phyloP scores from a whole-genome alignment of 2,797 vertebrate genomes.

The Mus minutoides region DNA sequence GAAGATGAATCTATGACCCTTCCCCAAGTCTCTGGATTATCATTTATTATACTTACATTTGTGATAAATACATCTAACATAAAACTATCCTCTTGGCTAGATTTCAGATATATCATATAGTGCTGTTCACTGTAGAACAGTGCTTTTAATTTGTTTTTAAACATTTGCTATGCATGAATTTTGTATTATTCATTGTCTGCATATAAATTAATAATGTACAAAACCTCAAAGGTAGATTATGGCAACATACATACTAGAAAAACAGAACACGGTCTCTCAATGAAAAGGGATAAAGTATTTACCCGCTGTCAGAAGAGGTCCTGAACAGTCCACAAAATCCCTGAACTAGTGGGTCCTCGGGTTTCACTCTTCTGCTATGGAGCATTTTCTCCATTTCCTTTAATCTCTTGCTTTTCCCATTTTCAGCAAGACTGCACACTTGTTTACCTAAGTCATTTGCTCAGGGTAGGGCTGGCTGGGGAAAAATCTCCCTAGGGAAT shows the following conservation, averaged over 20 bases:
- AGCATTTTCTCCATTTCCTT: constrained; percentile 66
- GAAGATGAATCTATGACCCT: neutral
- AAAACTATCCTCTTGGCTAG: neutral
- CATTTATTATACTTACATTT: neutral
- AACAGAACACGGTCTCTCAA: constrained; percentile 67
- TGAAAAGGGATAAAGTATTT: constrained; percentile 68
- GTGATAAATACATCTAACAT: neutral
- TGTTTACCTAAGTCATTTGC: constrained; percentile 58
- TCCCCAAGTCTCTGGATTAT: neutral
- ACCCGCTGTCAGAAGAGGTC: constrained; percentile 82
- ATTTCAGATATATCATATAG: neutral
- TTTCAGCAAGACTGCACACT: constrained; percentile 39
- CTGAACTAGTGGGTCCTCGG: constrained; percentile 49
- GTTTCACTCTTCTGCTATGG: constrained; percentile 43
- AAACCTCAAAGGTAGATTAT: constrained; percentile 60
- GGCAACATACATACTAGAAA: constrained; percentile 50
- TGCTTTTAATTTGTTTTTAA: neutral
- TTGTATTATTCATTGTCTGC: neutral
- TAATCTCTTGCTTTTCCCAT: constrained; percentile 9
- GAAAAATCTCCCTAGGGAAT: constrained; percentile 46
- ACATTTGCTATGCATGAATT: constrained; percentile 13
- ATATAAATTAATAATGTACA: neutral
- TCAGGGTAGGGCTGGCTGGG: constrained; percentile 1
- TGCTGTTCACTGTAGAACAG: neutral
- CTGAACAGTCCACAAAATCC: constrained; percentile 59